Conservation (phyloP, 2,888 invertebrate genomes). For the Athalia rosae region DNA sequence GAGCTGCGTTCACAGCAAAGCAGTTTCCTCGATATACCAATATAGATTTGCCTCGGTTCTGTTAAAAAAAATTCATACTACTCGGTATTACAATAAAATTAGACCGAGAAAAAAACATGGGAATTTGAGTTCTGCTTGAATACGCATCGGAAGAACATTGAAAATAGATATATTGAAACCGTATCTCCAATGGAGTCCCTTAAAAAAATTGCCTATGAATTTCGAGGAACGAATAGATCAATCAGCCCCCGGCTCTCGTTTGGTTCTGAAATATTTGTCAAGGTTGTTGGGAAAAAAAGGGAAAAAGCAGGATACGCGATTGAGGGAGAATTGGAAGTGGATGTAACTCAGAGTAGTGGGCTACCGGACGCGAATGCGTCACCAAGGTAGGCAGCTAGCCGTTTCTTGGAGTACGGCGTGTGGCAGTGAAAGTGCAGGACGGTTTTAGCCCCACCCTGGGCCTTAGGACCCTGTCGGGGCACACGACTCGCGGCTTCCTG, state of each 20-base stretch:
- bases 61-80: too few relatives aligned
- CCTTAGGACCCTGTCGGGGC: slow-evolving; percentile 22
- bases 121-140: too few relatives aligned
- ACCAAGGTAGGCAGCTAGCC: slow-evolving; percentile 1
- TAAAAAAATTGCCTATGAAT: too few relatives aligned
- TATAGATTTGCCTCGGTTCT: neutral
- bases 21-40: neutral
- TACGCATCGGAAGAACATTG: too few relatives aligned
- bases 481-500: slow-evolving; percentile 57
- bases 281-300: neutral
- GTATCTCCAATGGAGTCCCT: too few relatives aligned
- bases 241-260: too few relatives aligned
- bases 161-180: too few relatives aligned
- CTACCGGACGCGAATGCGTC: slow-evolving; percentile 27
- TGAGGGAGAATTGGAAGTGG: slow-evolving; percentile 14
- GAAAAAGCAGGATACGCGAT: neutral
- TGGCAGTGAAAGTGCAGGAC: slow-evolving; percentile 61
- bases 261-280: neutral
- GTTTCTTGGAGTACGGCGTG: slow-evolving; percentile 7
- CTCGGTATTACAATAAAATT: too few relatives aligned
- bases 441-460: slow-evolving; percentile 58
- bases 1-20: neutral
- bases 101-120: too few relatives aligned
- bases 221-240: too few relatives aligned
- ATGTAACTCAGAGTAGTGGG: slow-evolving; percentile 33